Evolutionary conservation across 2,797 vertebrate genomes (phyloP), one percentile per base, ranked within the genome.

Genomic region (Takifugu ocellatus): DNA sequence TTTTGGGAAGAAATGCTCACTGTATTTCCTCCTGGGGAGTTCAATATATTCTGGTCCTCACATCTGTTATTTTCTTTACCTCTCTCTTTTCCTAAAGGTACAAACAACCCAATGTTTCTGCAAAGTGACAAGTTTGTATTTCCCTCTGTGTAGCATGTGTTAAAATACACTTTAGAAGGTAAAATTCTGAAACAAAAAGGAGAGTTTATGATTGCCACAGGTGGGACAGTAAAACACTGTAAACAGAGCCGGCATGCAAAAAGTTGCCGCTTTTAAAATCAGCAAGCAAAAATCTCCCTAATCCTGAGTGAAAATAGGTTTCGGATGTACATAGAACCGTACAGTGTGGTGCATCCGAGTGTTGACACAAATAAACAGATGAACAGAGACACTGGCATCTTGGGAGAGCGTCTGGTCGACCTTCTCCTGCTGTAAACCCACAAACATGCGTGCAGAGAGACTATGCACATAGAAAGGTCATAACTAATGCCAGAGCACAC

Each of bases 11-110:
- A 86, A 83, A 78, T 56, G 70, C 70, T 57, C 66, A 72, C 82
- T 87, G 84, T 84, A 71, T 78, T 83, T 87, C 75, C 82, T 82
- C 72, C 83, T 68, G 79, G 69, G 54, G 58, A 72, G 66, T 79
- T 83, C 77, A 82, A 81, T 79, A 78, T 82, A 62, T 78, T 76
- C 83, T 51, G 33, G 72, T 76, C 71, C 68, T 64, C 76, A 75
- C 75, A 77, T 79, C 76, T 56, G 51, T 25, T 77, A 45, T 56
- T 42, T 39, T 25, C 21, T 48, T 62, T 60, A 50, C 77, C 66
- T 24, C 25, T 43, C 63, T 59, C 54, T 75, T 66, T 76, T 73
- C 71, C 50, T 55, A 39, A 12, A 59, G 67, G 64, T 63, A 85
- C 81, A 86, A 80, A 79, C 68, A 64, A 67, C 3, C 69, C 75